Percentiles rank a stretch among this genome's conserved stretches.
Conservation (phyloP, 1,140 invertebrate species). For the Parapsyche elsis region DNA sequence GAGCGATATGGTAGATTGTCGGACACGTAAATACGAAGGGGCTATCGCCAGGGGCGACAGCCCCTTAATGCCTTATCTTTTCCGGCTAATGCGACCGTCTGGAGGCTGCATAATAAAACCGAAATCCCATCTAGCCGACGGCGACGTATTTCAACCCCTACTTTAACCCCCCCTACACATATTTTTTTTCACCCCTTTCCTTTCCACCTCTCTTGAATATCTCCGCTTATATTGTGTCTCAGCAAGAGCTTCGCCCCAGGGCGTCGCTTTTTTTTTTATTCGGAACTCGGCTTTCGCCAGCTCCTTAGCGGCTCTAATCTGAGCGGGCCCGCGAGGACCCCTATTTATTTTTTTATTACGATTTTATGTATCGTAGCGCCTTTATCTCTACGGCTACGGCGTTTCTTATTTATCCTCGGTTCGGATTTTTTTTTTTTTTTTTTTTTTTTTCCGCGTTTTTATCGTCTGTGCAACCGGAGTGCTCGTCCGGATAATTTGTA, state of each 20-base stretch:
- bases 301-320: constrained; percentile 40
- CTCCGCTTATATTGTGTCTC: constrained; percentile 31
- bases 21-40: background rate
- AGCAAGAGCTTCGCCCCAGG: background rate
- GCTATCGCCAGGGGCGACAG: background rate
- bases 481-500: constrained; percentile 31
- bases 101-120: constrained; percentile 35
- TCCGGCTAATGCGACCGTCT: constrained; percentile 23
- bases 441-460: background rate
- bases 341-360: constrained; percentile 33
- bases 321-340: constrained; percentile 5
- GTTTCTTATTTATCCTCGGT: constrained; percentile 23
- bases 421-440: constrained; percentile 21
- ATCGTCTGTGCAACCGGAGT: background rate
- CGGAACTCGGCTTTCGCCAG: constrained; percentile 25
- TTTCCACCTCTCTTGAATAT: background rate
- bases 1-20: background rate
- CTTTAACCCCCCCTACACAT: background rate
- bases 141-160: background rate
- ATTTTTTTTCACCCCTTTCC: background rate
- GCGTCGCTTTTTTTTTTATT: constrained; percentile 33
- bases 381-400: background rate
- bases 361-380: background rate
- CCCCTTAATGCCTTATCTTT: constrained; percentile 4
- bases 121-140: constrained; percentile 7